A percentile compares a stretch with the other conserved stretches of the same genome.
Evolutionary conservation across 2,888 invertebrate genomes (phyloP).

Genomic region (Acanthosoma haemorrhoidale): DNA sequence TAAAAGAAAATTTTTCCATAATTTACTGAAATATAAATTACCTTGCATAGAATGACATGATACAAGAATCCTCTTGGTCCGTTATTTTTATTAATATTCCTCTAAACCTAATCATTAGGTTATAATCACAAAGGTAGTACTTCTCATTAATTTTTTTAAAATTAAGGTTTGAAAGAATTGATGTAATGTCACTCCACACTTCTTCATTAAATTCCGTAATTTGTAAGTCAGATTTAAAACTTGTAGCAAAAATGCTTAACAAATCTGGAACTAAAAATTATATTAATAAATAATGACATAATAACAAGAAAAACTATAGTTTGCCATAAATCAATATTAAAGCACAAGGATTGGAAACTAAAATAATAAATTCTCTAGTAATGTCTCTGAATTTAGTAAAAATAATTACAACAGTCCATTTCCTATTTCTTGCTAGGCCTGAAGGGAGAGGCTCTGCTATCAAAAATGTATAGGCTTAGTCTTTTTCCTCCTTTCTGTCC

Average conservation of each 20-base stretch:
- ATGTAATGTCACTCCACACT: not conserved
- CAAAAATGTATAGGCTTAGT: too few species aligned
- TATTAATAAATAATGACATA: not conserved
- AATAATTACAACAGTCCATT: too few species aligned
- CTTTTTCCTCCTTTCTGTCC: too few species aligned
- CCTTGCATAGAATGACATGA: not conserved
- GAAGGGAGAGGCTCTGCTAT: too few species aligned
- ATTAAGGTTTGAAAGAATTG: not conserved
- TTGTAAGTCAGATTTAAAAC: not conserved
- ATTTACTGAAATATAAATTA: not conserved
- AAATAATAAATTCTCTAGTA: too few species aligned
- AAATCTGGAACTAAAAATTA: not conserved
- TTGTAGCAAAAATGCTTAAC: not conserved
- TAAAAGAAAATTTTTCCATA: too few species aligned
- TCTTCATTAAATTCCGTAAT: not conserved
- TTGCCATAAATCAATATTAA: too few species aligned
- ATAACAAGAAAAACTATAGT: too few species aligned
- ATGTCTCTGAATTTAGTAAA: too few species aligned
- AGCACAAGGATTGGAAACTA: too few species aligned
- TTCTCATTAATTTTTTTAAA: not conserved
- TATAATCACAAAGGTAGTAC: not conserved
- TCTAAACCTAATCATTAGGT: not conserved
- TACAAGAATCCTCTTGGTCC: not conserved
- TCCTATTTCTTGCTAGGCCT: too few species aligned
- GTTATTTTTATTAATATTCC: not conserved